Percentiles rank a stretch among this genome's conserved stretches.
Evolutionary conservation across 2,797 vertebrate species (phyloP).

Genomic region (Sphenodon punctatus): DNA sequence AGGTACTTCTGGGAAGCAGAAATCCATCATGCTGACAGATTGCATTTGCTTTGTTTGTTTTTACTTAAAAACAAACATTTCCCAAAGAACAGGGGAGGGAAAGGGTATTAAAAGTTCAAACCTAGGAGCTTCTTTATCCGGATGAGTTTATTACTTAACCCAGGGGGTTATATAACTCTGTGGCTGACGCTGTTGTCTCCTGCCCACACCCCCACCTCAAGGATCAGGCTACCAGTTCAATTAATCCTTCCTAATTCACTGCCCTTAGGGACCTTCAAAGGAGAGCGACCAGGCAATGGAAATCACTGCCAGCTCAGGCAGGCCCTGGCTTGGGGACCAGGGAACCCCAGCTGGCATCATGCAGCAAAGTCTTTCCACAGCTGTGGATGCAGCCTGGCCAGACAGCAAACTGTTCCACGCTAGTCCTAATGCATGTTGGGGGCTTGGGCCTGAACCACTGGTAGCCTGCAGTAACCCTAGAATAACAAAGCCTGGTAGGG

Average conservation of each 20-base stretch:
- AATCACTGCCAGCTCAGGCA: not conserved
- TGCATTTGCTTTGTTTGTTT: rapidly evolving
- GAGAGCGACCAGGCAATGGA: not conserved
- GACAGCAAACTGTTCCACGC: not conserved
- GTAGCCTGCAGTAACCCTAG: not conserved
- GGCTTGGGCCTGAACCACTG: not conserved
- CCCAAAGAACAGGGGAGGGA: not conserved
- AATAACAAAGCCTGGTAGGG: not conserved
- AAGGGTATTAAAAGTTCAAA: conserved; percentile 29
- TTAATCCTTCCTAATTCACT: conserved; percentile 64
- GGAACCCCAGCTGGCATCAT: too few species aligned
- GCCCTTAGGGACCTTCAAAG: not conserved
- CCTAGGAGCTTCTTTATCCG: conserved; percentile 21
- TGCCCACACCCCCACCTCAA: conserved; percentile 10
- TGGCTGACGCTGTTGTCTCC: not conserved
- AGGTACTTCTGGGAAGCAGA: too few species aligned
- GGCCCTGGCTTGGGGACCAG: not conserved
- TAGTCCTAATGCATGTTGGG: not conserved
- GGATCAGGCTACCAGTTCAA: conserved; percentile 38
- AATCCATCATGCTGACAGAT: not conserved
- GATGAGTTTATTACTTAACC: conserved; percentile 37
- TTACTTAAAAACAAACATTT: not conserved
- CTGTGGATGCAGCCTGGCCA: not conserved
- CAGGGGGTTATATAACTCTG: not conserved
- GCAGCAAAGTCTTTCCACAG: not conserved